A percentile compares a stretch with the other conserved stretches of the same genome.
Evolutionary conservation across 2,113 vertebrate genomes (phyloP).

Genomic region (Caracal caracal): DNA sequence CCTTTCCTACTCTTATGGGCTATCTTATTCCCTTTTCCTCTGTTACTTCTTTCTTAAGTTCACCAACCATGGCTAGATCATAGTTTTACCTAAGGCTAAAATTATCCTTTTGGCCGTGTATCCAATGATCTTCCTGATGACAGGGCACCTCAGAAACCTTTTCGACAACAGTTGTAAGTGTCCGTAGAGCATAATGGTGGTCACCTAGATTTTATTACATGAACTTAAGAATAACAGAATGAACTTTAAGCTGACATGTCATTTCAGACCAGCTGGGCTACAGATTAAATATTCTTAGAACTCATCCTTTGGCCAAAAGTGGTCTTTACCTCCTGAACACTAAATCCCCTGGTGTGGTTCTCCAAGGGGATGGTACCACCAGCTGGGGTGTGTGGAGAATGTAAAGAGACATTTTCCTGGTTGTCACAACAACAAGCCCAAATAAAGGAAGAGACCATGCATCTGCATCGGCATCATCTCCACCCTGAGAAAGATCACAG

Average conservation of each 20-base stretch:
- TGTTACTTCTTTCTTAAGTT: conserved; percentile 2
- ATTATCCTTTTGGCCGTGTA: not conserved
- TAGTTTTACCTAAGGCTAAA: not conserved
- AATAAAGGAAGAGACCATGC: not conserved
- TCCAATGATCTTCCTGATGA: not conserved
- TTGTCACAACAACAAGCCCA: not conserved
- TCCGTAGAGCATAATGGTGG: not conserved
- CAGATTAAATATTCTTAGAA: not conserved
- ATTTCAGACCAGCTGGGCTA: conserved; percentile 20
- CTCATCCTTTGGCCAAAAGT: not conserved
- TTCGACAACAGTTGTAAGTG: not conserved
- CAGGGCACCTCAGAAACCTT: not conserved
- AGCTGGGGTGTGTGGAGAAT: not conserved
- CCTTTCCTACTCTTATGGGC: not conserved
- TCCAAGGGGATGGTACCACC: not conserved
- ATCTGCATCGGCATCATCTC: not conserved
- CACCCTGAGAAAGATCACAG: not conserved
- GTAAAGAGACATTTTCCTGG: not conserved
- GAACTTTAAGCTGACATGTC: not conserved
- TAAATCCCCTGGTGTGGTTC: not conserved
- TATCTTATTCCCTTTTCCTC: not conserved
- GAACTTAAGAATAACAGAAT: not conserved
- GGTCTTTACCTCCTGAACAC: not conserved
- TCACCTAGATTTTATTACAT: not conserved
- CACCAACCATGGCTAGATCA: not conserved